phyloP scores from a whole-genome alignment of 2,888 invertebrate genomes.

The Empis stercorea region DNA sequence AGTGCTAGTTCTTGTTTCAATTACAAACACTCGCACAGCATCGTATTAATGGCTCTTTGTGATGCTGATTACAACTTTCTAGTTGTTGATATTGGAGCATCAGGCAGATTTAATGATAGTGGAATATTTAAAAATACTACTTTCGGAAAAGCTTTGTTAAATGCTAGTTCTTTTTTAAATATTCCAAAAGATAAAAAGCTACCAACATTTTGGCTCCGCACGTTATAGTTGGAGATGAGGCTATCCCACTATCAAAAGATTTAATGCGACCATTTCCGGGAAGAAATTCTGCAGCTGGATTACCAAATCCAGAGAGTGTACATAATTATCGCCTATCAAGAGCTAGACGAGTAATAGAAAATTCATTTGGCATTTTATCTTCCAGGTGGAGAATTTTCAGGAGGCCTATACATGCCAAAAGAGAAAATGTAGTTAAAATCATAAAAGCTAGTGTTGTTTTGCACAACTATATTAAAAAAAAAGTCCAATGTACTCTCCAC shows the following conservation, averaged over 20 bases:
- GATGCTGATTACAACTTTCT: slow-evolving; percentile 5
- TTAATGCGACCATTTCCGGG: slow-evolving; percentile 8
- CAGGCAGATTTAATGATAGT: slow-evolving; percentile 1
- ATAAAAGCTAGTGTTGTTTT: slow-evolving; percentile 11
- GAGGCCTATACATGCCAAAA: slow-evolving; percentile 7
- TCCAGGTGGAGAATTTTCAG: slow-evolving; percentile 5
- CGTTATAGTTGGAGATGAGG: slow-evolving; percentile 9
- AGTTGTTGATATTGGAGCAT: slow-evolving; percentile 6
- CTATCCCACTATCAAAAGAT: slow-evolving; percentile 6
- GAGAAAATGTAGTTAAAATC: slow-evolving; percentile 10
- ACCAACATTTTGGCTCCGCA: slow-evolving; percentile 6
- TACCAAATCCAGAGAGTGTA: not conserved
- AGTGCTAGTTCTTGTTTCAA: slow-evolving; percentile 6
- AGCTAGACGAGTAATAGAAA: slow-evolving; percentile 6
- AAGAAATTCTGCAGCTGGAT: not conserved
- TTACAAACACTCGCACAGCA: slow-evolving; percentile 9
- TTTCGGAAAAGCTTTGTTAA: slow-evolving; percentile 7
- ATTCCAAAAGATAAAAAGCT: slow-evolving; percentile 3
- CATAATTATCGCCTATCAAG: slow-evolving; percentile 8
- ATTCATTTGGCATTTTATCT: slow-evolving; percentile 8
- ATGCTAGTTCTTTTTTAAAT: slow-evolving; percentile 2
- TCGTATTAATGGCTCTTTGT: slow-evolving; percentile 3
- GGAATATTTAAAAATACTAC: slow-evolving; percentile 7
- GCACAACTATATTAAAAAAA: slow-evolving; percentile 6
- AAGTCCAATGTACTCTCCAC: not conserved